phyloP scores from a whole-genome alignment of 2,888 invertebrate genomes.

The Beris chalybata region DNA sequence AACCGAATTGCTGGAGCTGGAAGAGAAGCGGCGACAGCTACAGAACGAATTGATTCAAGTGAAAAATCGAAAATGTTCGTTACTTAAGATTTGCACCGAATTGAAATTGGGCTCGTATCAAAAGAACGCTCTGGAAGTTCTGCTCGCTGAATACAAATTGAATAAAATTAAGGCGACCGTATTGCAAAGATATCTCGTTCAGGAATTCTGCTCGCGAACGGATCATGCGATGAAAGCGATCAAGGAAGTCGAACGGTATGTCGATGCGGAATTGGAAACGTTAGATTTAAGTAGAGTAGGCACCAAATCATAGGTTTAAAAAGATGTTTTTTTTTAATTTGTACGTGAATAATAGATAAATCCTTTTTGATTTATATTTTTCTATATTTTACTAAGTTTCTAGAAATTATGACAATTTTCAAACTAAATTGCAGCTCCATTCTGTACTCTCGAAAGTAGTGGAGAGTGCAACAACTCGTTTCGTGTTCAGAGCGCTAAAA shows the following conservation, averaged over 20 bases:
- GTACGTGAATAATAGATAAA: too few species aligned
- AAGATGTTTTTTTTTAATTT: neutral
- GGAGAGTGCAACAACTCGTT: too few species aligned
- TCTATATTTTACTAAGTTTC: too few species aligned
- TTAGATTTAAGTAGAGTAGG: neutral
- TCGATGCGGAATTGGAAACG: slow-evolving; percentile 46
- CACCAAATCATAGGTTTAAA: neutral
- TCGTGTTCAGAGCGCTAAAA: too few species aligned
- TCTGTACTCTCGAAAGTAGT: too few species aligned
- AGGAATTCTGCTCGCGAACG: slow-evolving; percentile 46
- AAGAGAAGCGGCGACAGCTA: slow-evolving; percentile 45
- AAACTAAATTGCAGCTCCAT: too few species aligned
- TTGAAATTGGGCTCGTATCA: slow-evolving; percentile 49
- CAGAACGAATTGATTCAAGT: slow-evolving; percentile 43
- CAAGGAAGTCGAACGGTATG: slow-evolving; percentile 47
- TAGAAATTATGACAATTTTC: too few species aligned
- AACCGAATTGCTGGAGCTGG: slow-evolving; percentile 44
- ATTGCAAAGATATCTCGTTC: slow-evolving; percentile 45
- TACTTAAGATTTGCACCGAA: slow-evolving; percentile 48
- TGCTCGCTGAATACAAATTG: slow-evolving; percentile 45
- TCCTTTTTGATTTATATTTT: too few species aligned
- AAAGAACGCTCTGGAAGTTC: slow-evolving; percentile 46
- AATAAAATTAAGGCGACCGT: slow-evolving; percentile 48
- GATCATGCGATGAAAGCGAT: slow-evolving; percentile 49
- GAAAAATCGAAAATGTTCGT: slow-evolving; percentile 46